Percentiles rank a stretch among this genome's conserved stretches.
Conservation (phyloP, 2,797 vertebrate genomes). For the Acridotheres tristis region DNA sequence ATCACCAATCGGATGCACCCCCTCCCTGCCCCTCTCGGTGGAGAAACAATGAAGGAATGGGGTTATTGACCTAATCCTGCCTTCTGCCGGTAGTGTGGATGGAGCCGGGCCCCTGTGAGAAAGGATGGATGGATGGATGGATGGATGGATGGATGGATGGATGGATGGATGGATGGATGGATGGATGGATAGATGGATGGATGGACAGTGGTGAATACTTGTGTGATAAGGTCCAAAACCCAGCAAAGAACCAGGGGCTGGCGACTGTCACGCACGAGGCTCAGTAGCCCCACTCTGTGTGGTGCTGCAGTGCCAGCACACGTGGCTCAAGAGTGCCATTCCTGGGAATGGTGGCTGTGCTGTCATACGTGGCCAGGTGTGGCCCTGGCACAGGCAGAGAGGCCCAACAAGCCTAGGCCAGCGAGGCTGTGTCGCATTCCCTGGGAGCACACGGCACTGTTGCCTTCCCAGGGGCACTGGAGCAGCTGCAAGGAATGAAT, state of each 20-base stretch:
- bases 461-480: neutral
- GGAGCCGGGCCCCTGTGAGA: neutral
- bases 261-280: fast-evolving
- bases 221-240: fast-evolving
- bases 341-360: neutral
- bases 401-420: fast-evolving
- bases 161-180: neutral
- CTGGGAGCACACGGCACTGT: fast-evolving
- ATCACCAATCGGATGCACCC: fast-evolving
- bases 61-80: neutral
- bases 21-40: too few species aligned
- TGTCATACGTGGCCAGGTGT: neutral
- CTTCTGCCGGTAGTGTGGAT: neutral
- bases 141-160: neutral
- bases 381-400: neutral
- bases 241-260: neutral
- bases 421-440: fast-evolving
- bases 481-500: neutral
- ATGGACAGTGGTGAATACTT: fast-evolving
- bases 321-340: neutral
- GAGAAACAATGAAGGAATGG: neutral
- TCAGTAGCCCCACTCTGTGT: fast-evolving
- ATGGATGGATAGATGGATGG: fast-evolving
- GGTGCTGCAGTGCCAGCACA: neutral
- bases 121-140: neutral